A percentile compares a stretch with the other conserved stretches of the same genome.
Conservation (phyloP, 1,140 invertebrate species). For the silkworm (Bombyx mori) region ASM3026992v2 NC_085113.1:6495001-6495500, state of each 20-base stretch:
- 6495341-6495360: constrained; percentile 70
- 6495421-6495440: no score
- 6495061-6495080: constrained; percentile 51
- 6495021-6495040: constrained; percentile 61
- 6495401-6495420: no score
- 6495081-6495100: constrained; percentile 18
- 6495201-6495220: constrained; percentile 81
- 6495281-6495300: constrained; percentile 78
- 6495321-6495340: constrained; percentile 77
- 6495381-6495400: no score
- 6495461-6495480: not conserved
- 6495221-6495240: constrained; percentile 87
- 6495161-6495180: constrained; percentile 77
- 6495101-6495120: not conserved
- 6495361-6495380: not conserved
- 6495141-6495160: constrained; percentile 50
- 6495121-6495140: constrained; percentile 4
- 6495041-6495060: constrained; percentile 79
- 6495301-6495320: constrained; percentile 70
- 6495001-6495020: constrained; percentile 75
- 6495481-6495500: not conserved
- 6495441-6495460: no score
- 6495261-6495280: constrained; percentile 87
- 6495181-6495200: constrained; percentile 86
- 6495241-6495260: constrained; percentile 88